Conservation (phyloP, 1,140 invertebrate genomes). For the Heliconius eleuchia region DNA sequence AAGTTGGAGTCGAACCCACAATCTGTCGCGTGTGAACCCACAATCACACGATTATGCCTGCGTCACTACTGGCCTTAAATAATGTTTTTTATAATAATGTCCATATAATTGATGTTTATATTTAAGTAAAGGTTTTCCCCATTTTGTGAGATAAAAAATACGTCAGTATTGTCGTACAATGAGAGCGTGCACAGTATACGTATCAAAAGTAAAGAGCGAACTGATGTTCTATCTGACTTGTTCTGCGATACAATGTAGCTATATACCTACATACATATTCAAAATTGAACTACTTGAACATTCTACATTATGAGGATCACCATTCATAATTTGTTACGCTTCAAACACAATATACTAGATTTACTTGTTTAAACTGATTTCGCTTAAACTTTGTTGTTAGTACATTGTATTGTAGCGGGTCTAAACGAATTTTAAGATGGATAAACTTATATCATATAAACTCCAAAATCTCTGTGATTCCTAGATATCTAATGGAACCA, state of each 20-base stretch:
- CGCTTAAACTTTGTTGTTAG: conserved; percentile 5
- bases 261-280: background rate
- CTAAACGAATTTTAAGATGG: background rate
- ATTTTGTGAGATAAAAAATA: background rate
- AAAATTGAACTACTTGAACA: background rate
- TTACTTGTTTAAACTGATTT: conserved; percentile 1
- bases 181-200: no score
- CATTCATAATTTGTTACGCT: conserved; percentile 2
- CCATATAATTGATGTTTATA: background rate
- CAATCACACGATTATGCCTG: no score
- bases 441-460: conserved; percentile 2
- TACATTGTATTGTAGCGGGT: background rate
- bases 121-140: background rate
- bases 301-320: background rate
- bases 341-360: background rate
- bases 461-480: background rate
- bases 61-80: no score
- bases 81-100: background rate
- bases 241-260: background rate
- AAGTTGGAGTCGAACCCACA: no score
- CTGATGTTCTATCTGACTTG: background rate
- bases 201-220: background rate
- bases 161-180: no score
- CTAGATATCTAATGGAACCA: background rate
- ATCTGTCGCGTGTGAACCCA: no score